Evolutionary conservation across 1,140 invertebrate species (phyloP).

Genomic region (Chymomyza costata): DNA sequence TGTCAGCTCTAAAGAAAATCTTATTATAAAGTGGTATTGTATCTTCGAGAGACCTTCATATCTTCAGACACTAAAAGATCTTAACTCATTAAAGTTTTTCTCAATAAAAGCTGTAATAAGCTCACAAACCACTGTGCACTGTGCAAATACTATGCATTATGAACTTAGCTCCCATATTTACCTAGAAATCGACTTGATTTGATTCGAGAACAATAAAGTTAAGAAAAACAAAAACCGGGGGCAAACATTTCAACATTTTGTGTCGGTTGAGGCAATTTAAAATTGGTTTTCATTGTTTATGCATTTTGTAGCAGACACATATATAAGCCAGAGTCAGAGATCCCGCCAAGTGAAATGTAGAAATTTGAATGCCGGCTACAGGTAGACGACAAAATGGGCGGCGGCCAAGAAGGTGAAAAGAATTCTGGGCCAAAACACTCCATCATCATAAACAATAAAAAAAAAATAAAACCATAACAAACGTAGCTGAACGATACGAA

Average conservation of each 20-base stretch:
- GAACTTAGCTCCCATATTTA: constrained; percentile 47
- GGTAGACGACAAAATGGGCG: constrained; percentile 40
- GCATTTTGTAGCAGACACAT: constrained; percentile 59
- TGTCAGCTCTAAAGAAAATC: too few species aligned
- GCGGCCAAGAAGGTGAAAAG: constrained; percentile 28
- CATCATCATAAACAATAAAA: constrained; percentile 64
- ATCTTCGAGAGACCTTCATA: too few species aligned
- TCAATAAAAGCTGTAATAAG: too few species aligned
- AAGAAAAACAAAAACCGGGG: constrained; percentile 42
- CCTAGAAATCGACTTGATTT: constrained; percentile 40
- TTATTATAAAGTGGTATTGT: too few species aligned
- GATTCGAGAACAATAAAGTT: constrained; percentile 49
- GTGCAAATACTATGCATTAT: constrained; percentile 9
- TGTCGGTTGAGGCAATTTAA: constrained; percentile 25
- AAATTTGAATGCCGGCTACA: constrained; percentile 52
- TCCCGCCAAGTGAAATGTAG: constrained; percentile 1
- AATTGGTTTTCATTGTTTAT: constrained; percentile 70
- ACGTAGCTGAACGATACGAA: constrained; percentile 9
- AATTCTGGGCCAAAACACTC: constrained; percentile 49
- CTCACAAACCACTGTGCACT: constrained; percentile 28
- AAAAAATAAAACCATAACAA: constrained; percentile 32
- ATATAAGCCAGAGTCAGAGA: not conserved
- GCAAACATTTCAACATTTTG: constrained; percentile 45
- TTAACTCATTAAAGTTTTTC: too few species aligned
- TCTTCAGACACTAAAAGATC: too few species aligned